These are phyloP conservation scores for Merluccius polli DNA, from an alignment of 2,797 vertebrate genomes.

Conservation along the genomic window DNA sequence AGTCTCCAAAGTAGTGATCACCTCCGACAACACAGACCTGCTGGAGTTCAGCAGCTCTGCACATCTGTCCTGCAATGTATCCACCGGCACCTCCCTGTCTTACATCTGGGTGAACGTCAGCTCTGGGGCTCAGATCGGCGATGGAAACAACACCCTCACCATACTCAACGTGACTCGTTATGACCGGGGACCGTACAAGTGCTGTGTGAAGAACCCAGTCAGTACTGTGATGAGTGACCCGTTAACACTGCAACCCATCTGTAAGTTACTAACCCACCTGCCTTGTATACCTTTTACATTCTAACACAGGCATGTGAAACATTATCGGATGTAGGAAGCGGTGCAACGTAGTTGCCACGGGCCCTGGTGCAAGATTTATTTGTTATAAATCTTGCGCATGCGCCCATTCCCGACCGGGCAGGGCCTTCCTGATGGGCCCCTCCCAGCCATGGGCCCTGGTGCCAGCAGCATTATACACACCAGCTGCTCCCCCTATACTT, in stretches of 20 bases:
- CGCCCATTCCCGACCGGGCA: too few relatives aligned
- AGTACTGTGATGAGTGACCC: constrained; percentile 30
- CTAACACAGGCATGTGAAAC: background rate
- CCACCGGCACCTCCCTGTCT: constrained; percentile 31
- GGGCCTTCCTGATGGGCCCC: too few relatives aligned
- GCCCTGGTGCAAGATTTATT: too few relatives aligned
- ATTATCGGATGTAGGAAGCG: background rate
- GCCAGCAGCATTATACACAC: too few relatives aligned
- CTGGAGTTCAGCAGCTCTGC: constrained; percentile 43
- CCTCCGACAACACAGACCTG: constrained; percentile 18
- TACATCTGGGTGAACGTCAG: constrained; percentile 43
- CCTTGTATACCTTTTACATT: background rate
- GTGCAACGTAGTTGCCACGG: too few relatives aligned
- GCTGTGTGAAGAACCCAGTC: constrained; percentile 37
- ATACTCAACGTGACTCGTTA: constrained; percentile 35
- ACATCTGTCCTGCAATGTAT: constrained; percentile 27
- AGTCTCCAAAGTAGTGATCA: constrained; percentile 28
- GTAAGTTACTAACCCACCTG: constrained; percentile 43
- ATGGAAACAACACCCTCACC: constrained; percentile 29
- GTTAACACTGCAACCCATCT: constrained; percentile 43
- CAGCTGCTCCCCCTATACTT: too few relatives aligned
- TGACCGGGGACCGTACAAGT: constrained; percentile 33
- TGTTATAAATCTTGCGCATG: too few relatives aligned
- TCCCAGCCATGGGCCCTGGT: too few relatives aligned
- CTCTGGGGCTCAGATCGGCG: constrained; percentile 29